phyloP scores from a whole-genome alignment of 2,113 vertebrate species.

The Dasyprocta punctata region DNA sequence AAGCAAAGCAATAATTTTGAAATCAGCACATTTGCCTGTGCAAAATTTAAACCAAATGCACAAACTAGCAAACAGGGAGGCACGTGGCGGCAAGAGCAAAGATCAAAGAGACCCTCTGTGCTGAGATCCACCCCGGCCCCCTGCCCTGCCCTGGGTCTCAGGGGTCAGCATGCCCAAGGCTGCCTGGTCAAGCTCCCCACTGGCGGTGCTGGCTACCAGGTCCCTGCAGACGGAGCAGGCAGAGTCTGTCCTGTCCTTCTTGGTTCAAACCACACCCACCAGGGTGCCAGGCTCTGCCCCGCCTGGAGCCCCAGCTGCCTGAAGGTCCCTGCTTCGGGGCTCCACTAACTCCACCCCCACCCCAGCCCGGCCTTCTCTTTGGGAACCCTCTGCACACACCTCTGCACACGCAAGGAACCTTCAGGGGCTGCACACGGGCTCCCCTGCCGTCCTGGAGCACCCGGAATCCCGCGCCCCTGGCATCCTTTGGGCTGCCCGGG shows the following conservation, averaged over 20 bases:
- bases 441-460: neutral
- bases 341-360: neutral
- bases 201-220: too few relatives aligned
- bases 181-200: neutral
- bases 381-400: neutral
- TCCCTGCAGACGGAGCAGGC: too few relatives aligned
- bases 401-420: neutral
- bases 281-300: accelerated
- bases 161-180: neutral
- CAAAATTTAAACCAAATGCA: neutral
- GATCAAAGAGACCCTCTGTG: neutral
- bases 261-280: accelerated
- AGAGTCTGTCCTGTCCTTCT: neutral
- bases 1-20: neutral
- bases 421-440: neutral
- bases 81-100: accelerated
- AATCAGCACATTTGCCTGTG: neutral
- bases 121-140: neutral
- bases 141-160: accelerated
- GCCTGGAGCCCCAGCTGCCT: accelerated
- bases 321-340: neutral
- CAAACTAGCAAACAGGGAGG: neutral
- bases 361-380: too few relatives aligned
- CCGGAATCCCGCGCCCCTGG: neutral
- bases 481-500: neutral